Conservation (phyloP, 2,888 invertebrate genomes). For the Atethmia centrago region DNA sequence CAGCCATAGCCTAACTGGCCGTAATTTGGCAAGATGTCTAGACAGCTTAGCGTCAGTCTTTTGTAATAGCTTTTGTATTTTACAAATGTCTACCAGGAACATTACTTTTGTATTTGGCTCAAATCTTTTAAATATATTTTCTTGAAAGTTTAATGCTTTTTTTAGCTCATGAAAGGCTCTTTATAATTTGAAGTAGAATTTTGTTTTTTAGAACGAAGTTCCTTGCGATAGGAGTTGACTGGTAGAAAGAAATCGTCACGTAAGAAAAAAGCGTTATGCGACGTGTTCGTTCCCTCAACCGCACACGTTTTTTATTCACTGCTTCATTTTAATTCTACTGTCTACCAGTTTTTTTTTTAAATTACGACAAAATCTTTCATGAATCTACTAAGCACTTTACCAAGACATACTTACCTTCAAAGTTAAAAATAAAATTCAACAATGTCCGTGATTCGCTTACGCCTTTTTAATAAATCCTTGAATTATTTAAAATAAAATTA, state of each 20-base stretch:
- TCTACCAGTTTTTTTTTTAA: neutral
- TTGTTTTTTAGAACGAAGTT: neutral
- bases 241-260: too few species aligned
- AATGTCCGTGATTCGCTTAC: neutral
- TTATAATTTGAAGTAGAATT: neutral
- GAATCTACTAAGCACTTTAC: neutral
- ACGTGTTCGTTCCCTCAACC: too few species aligned
- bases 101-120: slow-evolving; percentile 37
- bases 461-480: slow-evolving; percentile 31
- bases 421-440: slow-evolving; percentile 30
- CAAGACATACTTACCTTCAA: neutral
- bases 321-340: neutral
- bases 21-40: slow-evolving; percentile 63
- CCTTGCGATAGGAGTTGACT: too few species aligned
- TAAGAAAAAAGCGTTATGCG: too few species aligned
- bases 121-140: slow-evolving; percentile 12
- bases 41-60: slow-evolving; percentile 59
- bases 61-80: slow-evolving; percentile 59
- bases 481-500: slow-evolving; percentile 26
- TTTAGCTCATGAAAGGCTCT: neutral
- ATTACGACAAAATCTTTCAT: slow-evolving; percentile 9
- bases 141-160: neutral
- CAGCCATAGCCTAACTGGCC: slow-evolving; percentile 31
- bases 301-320: too few species aligned
- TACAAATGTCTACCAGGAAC: slow-evolving; percentile 41